Evolutionary conservation across 2,797 vertebrate genomes (phyloP).

Genomic region (Novumbra hubbsi): DNA sequence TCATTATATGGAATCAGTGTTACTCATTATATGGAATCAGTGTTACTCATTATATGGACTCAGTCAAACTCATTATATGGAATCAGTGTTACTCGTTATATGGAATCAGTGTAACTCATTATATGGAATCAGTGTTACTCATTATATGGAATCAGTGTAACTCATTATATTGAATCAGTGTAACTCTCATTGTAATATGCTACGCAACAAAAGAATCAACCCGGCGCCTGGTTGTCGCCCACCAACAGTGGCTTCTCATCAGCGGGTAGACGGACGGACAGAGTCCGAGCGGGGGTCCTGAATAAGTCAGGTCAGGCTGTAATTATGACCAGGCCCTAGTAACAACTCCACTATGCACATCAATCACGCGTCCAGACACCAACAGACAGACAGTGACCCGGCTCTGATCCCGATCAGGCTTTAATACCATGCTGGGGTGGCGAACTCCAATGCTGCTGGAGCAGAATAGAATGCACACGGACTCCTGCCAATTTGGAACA

Average conservation of each 20-base stretch:
- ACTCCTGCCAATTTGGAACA: background rate
- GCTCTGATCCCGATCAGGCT: background rate
- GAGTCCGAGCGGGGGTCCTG: slow-evolving; percentile 41
- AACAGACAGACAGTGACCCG: background rate
- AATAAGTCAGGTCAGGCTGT: slow-evolving; percentile 61
- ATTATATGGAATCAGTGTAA: slow-evolving; percentile 30
- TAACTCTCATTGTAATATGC: slow-evolving; percentile 4
- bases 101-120: slow-evolving; percentile 27
- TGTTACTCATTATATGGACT: too few relatives aligned
- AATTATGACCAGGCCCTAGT: slow-evolving; percentile 52
- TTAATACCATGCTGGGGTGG: background rate
- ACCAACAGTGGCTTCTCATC: slow-evolving; percentile 35
- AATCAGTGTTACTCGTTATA: slow-evolving; percentile 13
- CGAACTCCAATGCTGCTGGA: background rate
- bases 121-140: slow-evolving; percentile 27
- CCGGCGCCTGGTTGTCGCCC: background rate
- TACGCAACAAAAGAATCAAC: slow-evolving; percentile 17
- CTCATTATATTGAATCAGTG: slow-evolving; percentile 29
- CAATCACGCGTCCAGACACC: slow-evolving; percentile 46
- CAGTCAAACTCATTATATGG: too few relatives aligned
- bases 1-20: too few relatives aligned
- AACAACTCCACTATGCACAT: slow-evolving; percentile 55
- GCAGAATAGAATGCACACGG: background rate
- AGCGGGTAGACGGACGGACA: slow-evolving; percentile 29
- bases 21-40: too few relatives aligned